Evolutionary conservation across 92 coral and sea anemone species (phyloP), one percentile per base, ranked within the genome.

Genomic region (Palythoa heliodiscus): DNA sequence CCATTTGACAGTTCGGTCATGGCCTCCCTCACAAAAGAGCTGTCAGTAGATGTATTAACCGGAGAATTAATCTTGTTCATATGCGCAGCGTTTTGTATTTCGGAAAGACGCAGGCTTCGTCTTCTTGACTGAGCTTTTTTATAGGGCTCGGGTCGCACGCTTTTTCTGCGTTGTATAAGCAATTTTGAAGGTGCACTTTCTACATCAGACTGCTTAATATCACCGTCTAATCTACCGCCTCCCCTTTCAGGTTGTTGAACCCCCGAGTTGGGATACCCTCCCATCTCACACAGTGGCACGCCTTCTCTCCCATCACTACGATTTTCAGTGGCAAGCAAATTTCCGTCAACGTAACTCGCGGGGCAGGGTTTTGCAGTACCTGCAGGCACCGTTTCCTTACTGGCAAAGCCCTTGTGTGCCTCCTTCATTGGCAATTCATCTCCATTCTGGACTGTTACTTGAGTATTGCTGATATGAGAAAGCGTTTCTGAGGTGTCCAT

Each of bases 141-240:
- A 48, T 80, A 80, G 61, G 84, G 84, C 16, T 67, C 70, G 38
- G 60, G 84, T 13, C 84, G 72, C 7, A 23, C 8, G 53, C 84
- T 80, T 80, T 80, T 80, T 12, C 84, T 64, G 3, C 84, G 75
- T 9, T 54, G 69, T 29, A 47, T 7, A 52, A 48, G 74, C 72
- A 58, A 23, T 13, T 68, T 80, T 23, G 52, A 0, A 5, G 60
- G 35, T 11, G 73, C 17, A 25, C 5, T 52, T 43, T 40, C 84
- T 50, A 66, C 72, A 7, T 48, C 37, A 40, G 83, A 40, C 13
- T 12, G 35, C 48, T 80, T 39, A 23, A 38, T 80, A 35, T 1
- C 9, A 20, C 0, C 52, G 3, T 80, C 73, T 22, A 16, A 9
- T 20, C 25, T 47, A 11, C 39, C 35, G 73, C 84, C 22, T 78